Evolutionary conservation across 2,113 vertebrate genomes (phyloP).

Genomic region (Gymnogyps californianus): DNA sequence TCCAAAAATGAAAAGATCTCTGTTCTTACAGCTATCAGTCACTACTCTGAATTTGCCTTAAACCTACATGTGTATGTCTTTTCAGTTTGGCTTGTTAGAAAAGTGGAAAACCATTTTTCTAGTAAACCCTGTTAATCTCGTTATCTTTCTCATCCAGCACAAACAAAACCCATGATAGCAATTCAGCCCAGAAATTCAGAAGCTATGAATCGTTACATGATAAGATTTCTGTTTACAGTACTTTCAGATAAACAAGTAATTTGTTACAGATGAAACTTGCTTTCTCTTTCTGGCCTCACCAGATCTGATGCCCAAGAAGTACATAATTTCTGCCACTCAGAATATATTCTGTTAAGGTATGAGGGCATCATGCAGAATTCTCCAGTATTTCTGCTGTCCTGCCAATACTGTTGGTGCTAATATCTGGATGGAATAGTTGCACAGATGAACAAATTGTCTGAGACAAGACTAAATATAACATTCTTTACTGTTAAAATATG

Average conservation of each 20-base stretch:
- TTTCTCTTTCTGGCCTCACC: neutral
- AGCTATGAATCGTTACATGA: neutral
- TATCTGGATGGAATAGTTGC: neutral
- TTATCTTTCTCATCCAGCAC: neutral
- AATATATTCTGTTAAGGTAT: neutral
- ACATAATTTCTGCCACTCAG: neutral
- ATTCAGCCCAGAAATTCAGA: neutral
- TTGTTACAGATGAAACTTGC: neutral
- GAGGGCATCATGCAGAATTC: neutral
- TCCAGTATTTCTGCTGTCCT: neutral
- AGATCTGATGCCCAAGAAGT: neutral
- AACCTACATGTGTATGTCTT: neutral
- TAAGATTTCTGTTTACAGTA: neutral
- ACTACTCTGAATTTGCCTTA: neutral
- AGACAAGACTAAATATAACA: neutral
- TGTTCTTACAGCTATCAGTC: neutral
- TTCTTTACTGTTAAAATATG: neutral
- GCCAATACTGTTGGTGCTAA: neutral
- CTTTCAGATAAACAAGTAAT: neutral
- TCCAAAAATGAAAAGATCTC: neutral
- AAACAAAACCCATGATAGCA: neutral
- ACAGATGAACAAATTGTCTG: neutral
- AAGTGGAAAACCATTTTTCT: neutral
- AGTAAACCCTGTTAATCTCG: neutral
- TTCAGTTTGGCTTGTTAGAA: neutral